Evolutionary conservation across 2,797 vertebrate genomes (phyloP).

Genomic region (Platalea minor): DNA sequence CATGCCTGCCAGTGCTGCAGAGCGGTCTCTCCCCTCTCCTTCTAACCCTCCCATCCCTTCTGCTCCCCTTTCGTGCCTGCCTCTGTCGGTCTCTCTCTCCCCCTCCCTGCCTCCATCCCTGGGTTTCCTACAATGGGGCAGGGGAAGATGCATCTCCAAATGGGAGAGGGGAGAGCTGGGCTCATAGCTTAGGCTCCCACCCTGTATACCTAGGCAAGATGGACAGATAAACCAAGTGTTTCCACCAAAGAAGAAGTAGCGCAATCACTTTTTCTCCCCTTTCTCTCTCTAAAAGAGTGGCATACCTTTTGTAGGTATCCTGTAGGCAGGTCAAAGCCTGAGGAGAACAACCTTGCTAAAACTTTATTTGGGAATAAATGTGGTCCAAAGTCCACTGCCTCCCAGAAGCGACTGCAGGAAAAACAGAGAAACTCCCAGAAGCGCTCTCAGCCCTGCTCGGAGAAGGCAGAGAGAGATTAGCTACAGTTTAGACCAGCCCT

Average conservation of each 20-base stretch:
- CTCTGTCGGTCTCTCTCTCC: not conserved
- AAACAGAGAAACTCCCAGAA: too few relatives aligned
- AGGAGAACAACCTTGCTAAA: not conserved
- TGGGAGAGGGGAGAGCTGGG: not conserved
- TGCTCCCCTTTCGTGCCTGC: not conserved
- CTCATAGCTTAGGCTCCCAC: not conserved
- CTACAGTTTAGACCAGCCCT: too few relatives aligned
- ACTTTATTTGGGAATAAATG: too few relatives aligned
- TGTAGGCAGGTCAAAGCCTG: not conserved
- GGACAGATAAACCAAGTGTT: not conserved
- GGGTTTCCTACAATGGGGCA: not conserved
- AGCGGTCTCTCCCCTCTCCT: not conserved
- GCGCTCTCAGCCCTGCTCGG: too few relatives aligned
- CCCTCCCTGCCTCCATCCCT: not conserved
- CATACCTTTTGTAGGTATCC: too few relatives aligned
- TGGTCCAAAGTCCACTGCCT: too few relatives aligned
- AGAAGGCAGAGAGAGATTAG: too few relatives aligned
- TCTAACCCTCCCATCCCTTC: not conserved
- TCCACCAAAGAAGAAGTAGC: too few relatives aligned
- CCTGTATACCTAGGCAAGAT: not conserved
- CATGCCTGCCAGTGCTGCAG: not conserved
- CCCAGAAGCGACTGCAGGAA: too few relatives aligned
- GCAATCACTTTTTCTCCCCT: not conserved
- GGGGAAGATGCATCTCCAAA: not conserved
- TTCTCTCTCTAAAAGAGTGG: not conserved